Base-by-base conservation (phyloP, 2,888 invertebrate species). In the Ceraclea dissimilis region DNA sequence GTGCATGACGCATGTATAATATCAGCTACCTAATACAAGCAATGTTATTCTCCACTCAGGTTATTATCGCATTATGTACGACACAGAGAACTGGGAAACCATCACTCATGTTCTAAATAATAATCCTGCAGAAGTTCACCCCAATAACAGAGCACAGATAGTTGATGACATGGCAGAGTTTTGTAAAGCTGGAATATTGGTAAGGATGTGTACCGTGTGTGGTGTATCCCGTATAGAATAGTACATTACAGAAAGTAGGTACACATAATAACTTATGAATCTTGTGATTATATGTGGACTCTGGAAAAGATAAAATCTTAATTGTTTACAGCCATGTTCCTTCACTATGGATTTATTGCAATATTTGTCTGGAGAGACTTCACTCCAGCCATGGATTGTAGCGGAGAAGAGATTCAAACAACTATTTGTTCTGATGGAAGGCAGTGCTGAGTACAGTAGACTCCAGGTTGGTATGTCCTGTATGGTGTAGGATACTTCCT, bases 41-140 rank as follows among this genome's bases (percentile, higher is more conserved):
- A n/a, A n/a, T n/a, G n/a, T n/a, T n/a, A n/a, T n/a, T n/a, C n/a
- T n/a, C n/a, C n/a, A 26, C 55, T 10, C 55, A 75, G 84, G 82
- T 59, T 84, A 78, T 67, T 88, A 84, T 71, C 75, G 87, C 64
- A 82, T 87, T 2, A 84, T 86, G 66, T 90, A 90, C 63, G 88
- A 90, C 48, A 62, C 65, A 0, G 67, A 67, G 0, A 88, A 88
- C 67, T 90, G 88, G 88, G 66, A 72, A 0, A 73, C 80, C 0
- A 66, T 88, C 2, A 70, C 73, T 0, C 63, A 64, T 0, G 79
- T 73, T 5, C 66, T 86, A 47, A 65, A 66, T 11, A 63, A 60
- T 0, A 68, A 78, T 1, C 70, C 76, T 56, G 26, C 46, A 1
- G 65, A 64, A 1, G 85, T 89, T 53, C 78, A 81, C 57, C 67